Percentiles rank a stretch among this genome's conserved stretches.
Conservation (phyloP, 2,797 vertebrate species). For the Enteromius anoplus region DNA sequence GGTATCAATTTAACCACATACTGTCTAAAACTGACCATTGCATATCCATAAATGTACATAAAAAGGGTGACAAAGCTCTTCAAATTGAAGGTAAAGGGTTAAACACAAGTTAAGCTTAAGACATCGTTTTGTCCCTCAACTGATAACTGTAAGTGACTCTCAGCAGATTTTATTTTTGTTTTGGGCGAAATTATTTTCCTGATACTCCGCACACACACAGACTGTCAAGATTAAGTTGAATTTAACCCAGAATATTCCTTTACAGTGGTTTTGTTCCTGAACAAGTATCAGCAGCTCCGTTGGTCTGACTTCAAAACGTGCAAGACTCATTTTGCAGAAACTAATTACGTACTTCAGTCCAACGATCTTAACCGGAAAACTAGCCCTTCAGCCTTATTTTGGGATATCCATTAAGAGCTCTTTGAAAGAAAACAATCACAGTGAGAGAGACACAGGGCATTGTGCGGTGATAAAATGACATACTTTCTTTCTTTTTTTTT, state of each 20-base stretch:
- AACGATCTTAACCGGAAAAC: background rate
- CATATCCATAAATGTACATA: conserved; percentile 7
- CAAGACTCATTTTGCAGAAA: background rate
- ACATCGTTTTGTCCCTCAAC: background rate
- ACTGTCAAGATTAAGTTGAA: background rate
- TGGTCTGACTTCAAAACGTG: background rate
- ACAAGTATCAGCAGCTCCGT: background rate
- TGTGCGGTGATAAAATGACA: background rate
- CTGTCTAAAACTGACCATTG: conserved; percentile 4
- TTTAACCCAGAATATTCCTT: conserved; percentile 26
- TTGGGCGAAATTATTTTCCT: background rate
- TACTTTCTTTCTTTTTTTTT: background rate
- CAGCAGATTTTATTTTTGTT: too few relatives aligned
- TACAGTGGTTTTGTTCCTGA: background rate
- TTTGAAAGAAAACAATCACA: conserved; percentile 29
- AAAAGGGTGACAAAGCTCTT: background rate
- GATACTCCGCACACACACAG: background rate
- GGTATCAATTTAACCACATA: conserved; percentile 5
- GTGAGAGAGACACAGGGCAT: background rate
- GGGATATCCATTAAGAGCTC: background rate
- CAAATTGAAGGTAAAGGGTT: background rate
- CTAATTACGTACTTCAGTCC: background rate
- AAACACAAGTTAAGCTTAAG: background rate
- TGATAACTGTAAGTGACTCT: background rate
- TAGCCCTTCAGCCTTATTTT: background rate